Conservation (phyloP, 2,113 vertebrate species). For the Pseudonaja textilis region DNA sequence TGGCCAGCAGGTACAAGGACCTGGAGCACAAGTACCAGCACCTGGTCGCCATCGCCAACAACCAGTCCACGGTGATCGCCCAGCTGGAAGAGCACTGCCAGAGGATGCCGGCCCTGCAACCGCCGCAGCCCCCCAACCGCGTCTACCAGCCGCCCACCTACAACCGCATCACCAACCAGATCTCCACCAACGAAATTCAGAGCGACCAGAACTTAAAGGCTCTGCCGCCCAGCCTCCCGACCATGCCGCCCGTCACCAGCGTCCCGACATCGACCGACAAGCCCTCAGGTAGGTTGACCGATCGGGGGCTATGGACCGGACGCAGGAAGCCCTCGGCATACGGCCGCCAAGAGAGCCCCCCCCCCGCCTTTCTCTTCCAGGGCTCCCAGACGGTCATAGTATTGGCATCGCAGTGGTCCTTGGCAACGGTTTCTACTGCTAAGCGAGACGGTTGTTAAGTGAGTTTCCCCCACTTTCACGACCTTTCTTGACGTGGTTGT, state of each 20-base stretch:
- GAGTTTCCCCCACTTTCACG: not conserved
- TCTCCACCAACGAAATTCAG: slow-evolving; percentile 96
- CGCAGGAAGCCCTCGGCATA: not conserved
- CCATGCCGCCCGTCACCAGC: slow-evolving; percentile 89
- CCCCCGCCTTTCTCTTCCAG: not conserved
- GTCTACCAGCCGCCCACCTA: slow-evolving; percentile 81
- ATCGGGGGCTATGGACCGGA: not conserved
- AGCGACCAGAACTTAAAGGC: slow-evolving; percentile 92
- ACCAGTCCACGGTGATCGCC: slow-evolving; percentile 88
- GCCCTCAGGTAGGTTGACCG: slow-evolving; percentile 85
- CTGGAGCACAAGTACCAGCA: slow-evolving; percentile 97
- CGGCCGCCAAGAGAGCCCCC: not conserved
- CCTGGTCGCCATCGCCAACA: slow-evolving; percentile 87
- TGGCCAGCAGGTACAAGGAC: slow-evolving; percentile 93
- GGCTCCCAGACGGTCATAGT: accelerated
- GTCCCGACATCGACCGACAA: slow-evolving; percentile 88
- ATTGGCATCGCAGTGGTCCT: not conserved
- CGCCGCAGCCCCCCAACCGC: slow-evolving; percentile 73
- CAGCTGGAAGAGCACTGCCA: slow-evolving; percentile 93
- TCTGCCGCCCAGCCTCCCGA: slow-evolving; percentile 81
- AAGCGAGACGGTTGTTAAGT: not conserved
- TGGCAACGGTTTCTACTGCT: not conserved
- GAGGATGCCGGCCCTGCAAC: slow-evolving; percentile 68
- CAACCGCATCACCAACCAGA: slow-evolving; percentile 86
- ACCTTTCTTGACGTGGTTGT: not conserved